Base-by-base conservation (phyloP, 2,888 invertebrate species). In the Drosophila neutralis region DNA sequence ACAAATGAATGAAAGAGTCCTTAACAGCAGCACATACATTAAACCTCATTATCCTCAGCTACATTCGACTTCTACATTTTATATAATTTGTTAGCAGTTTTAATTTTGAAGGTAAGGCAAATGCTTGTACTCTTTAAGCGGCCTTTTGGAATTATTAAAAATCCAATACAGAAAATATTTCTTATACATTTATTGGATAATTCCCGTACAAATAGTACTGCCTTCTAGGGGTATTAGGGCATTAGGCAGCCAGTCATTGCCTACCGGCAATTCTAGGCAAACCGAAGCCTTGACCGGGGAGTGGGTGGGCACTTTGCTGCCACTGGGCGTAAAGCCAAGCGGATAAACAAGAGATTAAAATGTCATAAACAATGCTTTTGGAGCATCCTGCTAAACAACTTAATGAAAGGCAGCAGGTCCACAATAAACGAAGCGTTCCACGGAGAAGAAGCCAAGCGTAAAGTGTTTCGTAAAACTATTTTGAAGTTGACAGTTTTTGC, bases 301-400 rank as follows among this genome's bases (percentile, higher is more conserved):
- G 63, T 67, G 80, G 54, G 35, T 29, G 66, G 45, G 54, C 79
- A 73, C 65, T 75, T 66, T 61, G 69, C 67, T 78, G 77, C 69
- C 87, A 81, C 71, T 76, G 76, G 69, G 69, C 53, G 57, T 58
- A 89, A 80, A 85, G 90, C 80, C 87, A 90, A 87, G 87, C 90
- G 89, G 79, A 89, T 90, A 90, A 90, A 89, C 89, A 81, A 86
- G 82, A 86, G 90, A 85, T 85, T 90, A 86, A 90, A 86, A 90
- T 90, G 90, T 87, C 89, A 90, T 85, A 85, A 85, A 88, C 90
- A 85, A 89, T 87, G 81, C 79, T 74, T 79, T 87, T 76, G 73
- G 78, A 81, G 72, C 76, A 68, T 69, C 61, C 78, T 73, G 81
- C 87, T 71, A 79, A 84, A 80, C 87, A 90, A 87, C 87, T 83